phyloP scores from a whole-genome alignment of 1,140 invertebrate genomes.

The Eumeta japonica region DNA sequence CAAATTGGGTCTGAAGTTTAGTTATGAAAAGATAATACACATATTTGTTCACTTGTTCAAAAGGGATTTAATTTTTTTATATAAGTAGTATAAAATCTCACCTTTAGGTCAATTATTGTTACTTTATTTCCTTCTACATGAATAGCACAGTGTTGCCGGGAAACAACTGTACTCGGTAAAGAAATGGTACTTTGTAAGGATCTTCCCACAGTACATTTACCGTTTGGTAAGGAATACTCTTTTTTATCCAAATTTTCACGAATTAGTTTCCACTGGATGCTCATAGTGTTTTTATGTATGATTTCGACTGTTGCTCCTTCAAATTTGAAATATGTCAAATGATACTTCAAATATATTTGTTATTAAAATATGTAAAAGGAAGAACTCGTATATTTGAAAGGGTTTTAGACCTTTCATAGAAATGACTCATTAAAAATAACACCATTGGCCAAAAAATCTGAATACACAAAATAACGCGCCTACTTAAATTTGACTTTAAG shows the following conservation, averaged over 20 bases:
- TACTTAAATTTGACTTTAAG: too few relatives aligned
- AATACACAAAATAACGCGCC: too few relatives aligned
- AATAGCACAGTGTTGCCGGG: conserved; percentile 38
- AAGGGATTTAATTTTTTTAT: not conserved
- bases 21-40: not conserved
- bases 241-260: conserved; percentile 31
- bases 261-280: conserved; percentile 45
- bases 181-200: conserved; percentile 30
- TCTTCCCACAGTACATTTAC: conserved; percentile 34
- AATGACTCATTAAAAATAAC: too few relatives aligned
- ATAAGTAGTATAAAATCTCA: conserved; percentile 14
- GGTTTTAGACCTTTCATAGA: too few relatives aligned
- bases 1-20: not conserved
- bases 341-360: too few relatives aligned
- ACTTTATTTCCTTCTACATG: conserved; percentile 28
- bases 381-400: too few relatives aligned
- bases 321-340: too few relatives aligned
- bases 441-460: too few relatives aligned
- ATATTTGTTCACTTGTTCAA: not conserved
- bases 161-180: conserved; percentile 37
- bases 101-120: conserved; percentile 34
- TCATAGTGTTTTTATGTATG: too few relatives aligned
- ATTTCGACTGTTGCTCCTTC: too few relatives aligned
- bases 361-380: too few relatives aligned
- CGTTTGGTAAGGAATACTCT: conserved; percentile 24